Evolutionary conservation across 2,888 invertebrate genomes (phyloP).

Genomic region (Mellilla xanthometata): DNA sequence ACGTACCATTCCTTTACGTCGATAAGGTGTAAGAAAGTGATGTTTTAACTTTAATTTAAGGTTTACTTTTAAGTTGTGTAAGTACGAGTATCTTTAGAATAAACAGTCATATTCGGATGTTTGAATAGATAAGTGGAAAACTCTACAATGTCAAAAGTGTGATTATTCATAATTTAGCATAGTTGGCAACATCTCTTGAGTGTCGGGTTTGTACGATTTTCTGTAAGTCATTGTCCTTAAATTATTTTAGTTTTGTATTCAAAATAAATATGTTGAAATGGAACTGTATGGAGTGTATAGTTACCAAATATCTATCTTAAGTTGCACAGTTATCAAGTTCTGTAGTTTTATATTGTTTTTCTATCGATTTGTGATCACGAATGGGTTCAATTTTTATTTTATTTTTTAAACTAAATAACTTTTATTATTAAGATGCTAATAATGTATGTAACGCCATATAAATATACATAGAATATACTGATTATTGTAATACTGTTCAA

Average conservation of each 20-base stretch:
- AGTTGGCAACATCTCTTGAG: conserved; percentile 59
- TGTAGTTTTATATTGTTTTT: neutral
- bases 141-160: conserved; percentile 83
- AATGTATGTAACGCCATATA: conserved; percentile 24
- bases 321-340: no score
- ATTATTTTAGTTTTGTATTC: conserved; percentile 16
- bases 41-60: conserved; percentile 62
- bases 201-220: conserved; percentile 68
- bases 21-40: conserved; percentile 76
- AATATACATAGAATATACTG: conserved; percentile 21
- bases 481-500: conserved; percentile 31
- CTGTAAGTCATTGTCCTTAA: conserved; percentile 71
- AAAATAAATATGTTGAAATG: conserved; percentile 5
- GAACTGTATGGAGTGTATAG: conserved; percentile 17
- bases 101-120: conserved; percentile 76
- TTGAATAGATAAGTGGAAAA: conserved; percentile 74
- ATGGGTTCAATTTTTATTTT: neutral
- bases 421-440: conserved; percentile 14
- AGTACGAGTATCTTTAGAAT: conserved; percentile 68
- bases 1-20: conserved; percentile 78
- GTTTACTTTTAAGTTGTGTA: conserved; percentile 64
- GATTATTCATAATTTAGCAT: conserved; percentile 76
- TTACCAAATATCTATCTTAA: conserved; percentile 11
- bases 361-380: neutral
- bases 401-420: neutral